These are phyloP conservation scores for Horisme vitalbata DNA, from an alignment of 2,888 invertebrate species.

Conservation along the genomic window DNA sequence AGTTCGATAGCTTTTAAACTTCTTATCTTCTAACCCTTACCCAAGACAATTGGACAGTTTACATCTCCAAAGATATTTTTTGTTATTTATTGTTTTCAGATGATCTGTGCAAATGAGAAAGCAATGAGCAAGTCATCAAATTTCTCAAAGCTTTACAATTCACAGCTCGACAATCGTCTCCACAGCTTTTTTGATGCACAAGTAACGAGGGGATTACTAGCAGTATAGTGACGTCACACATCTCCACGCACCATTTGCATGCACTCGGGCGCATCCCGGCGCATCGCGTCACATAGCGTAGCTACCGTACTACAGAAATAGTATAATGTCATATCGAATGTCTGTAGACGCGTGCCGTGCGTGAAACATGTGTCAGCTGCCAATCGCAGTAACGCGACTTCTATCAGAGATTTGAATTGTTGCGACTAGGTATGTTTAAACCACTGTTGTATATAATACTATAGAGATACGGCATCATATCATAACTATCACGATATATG, in stretches of 20 bases:
- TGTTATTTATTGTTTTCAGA: neutral
- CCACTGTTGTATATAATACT: too few species aligned
- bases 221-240: slow-evolving; percentile 61
- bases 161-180: slow-evolving; percentile 47
- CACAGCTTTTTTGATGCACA: slow-evolving; percentile 38
- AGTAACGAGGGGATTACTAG: slow-evolving; percentile 60
- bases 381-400: slow-evolving; percentile 24
- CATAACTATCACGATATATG: neutral
- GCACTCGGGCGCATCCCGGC: slow-evolving; percentile 71
- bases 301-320: slow-evolving; percentile 66
- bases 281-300: slow-evolving; percentile 57
- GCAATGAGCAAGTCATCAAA: neutral
- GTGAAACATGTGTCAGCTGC: slow-evolving; percentile 31
- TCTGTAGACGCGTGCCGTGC: slow-evolving; percentile 37
- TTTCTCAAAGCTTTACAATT: neutral
- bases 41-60: too few species aligned
- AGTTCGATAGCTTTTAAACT: too few species aligned
- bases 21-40: too few species aligned
- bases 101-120: too few species aligned
- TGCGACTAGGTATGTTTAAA: neutral
- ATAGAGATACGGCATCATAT: neutral
- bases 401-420: slow-evolving; percentile 5
- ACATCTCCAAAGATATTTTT: too few species aligned
- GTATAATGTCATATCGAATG: slow-evolving; percentile 77
- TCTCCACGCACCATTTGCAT: slow-evolving; percentile 79